A percentile compares a stretch with the other conserved stretches of the same genome.
Conservation (phyloP, 2,888 invertebrate genomes). For the Anticlea derivata region DNA sequence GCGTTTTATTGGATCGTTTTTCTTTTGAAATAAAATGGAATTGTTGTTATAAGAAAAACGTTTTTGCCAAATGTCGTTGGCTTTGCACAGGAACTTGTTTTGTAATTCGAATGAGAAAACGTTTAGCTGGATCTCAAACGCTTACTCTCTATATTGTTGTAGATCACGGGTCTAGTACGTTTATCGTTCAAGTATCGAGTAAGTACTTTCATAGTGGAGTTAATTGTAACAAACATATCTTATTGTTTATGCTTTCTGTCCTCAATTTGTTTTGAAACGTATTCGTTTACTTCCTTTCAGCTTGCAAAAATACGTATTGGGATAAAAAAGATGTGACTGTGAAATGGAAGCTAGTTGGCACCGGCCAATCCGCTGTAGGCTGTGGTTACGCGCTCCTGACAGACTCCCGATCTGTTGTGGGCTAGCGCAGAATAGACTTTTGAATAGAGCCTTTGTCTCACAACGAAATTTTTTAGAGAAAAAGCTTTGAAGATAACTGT, state of each 20-base stretch:
- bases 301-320: constrained; percentile 37
- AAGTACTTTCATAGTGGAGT: background rate
- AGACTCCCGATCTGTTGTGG: constrained; percentile 66
- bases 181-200: background rate
- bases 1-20: constrained; percentile 71
- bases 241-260: constrained; percentile 7
- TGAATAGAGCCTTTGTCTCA: constrained; percentile 64
- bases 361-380: constrained; percentile 58
- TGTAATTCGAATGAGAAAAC: constrained; percentile 37
- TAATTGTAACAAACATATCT: background rate
- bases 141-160: constrained; percentile 6
- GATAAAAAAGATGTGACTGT: constrained; percentile 46
- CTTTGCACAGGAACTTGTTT: constrained; percentile 33
- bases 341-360: constrained; percentile 44
- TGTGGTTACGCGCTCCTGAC: constrained; percentile 70
- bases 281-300: constrained; percentile 33
- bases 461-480: constrained; percentile 51
- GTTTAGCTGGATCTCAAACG: constrained; percentile 19
- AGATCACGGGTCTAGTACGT: background rate
- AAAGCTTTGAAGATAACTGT: constrained; percentile 51
- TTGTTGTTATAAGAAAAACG: constrained; percentile 55
- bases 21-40: constrained; percentile 65
- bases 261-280: constrained; percentile 30
- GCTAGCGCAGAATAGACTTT: constrained; percentile 65
- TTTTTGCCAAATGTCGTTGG: constrained; percentile 35